phyloP scores from a whole-genome alignment of 2,888 invertebrate species.

The Mellilla xanthometata region DNA sequence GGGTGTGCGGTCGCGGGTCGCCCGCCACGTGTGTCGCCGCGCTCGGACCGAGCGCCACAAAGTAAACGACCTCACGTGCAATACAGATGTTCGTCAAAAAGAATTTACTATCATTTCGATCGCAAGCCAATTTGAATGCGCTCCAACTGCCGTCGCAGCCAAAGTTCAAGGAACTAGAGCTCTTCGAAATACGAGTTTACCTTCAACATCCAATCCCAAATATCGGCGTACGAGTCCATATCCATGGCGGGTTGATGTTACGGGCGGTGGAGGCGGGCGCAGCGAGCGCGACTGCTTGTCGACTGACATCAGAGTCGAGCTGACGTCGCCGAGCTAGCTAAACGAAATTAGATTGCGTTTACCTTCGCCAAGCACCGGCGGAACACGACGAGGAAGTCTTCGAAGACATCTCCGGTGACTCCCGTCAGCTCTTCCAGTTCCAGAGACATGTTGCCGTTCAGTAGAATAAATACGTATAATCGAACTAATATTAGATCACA shows the following conservation, averaged over 20 bases:
- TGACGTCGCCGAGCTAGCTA: conserved; percentile 39
- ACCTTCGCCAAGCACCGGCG: conserved; percentile 88
- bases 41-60: neutral
- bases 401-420: conserved; percentile 87
- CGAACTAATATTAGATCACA: conserved; percentile 61
- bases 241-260: conserved; percentile 48
- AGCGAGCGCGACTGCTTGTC: conserved; percentile 4
- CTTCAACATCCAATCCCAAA: conserved; percentile 61
- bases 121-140: neutral
- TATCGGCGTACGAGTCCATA: conserved; percentile 55
- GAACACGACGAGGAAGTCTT: conserved; percentile 87
- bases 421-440: conserved; percentile 85
- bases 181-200: conserved; percentile 35
- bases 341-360: conserved; percentile 76
- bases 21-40: conserved; percentile 6
- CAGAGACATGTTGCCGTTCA: conserved; percentile 78
- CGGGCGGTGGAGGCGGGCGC: no score
- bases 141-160: neutral
- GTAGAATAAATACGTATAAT: conserved; percentile 42
- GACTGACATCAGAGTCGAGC: conserved; percentile 43
- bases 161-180: neutral
- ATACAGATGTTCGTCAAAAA: neutral
- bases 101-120: no score
- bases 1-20: neutral
- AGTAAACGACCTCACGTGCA: neutral